phyloP scores from a whole-genome alignment of 2,888 invertebrate genomes.

The Spodoptera littoralis region DNA sequence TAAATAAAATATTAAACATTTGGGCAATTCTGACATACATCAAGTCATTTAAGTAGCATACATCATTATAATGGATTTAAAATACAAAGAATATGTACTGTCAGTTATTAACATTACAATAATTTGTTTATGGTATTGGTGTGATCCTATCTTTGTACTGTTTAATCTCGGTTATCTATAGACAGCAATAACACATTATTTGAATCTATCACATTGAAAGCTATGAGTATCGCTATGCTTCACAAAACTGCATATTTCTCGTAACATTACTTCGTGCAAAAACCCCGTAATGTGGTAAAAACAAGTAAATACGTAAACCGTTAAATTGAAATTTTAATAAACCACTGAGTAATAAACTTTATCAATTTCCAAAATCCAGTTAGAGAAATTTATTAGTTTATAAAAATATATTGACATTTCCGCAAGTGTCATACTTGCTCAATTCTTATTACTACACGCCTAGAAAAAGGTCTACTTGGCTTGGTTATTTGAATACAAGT shows the following conservation, averaged over 20 bases:
- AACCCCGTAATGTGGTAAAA: background rate
- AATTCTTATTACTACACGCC: constrained; percentile 10
- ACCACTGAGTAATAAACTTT: background rate
- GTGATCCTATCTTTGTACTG: constrained; percentile 45
- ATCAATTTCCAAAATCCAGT: constrained; percentile 15
- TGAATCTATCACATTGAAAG: constrained; percentile 51
- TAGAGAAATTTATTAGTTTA: constrained; percentile 27
- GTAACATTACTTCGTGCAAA: constrained; percentile 9
- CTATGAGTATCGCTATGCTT: constrained; percentile 29
- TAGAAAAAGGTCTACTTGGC: constrained; percentile 17
- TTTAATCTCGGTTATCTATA: constrained; percentile 37
- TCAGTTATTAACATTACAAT: constrained; percentile 26
- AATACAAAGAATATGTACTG: constrained; percentile 30
- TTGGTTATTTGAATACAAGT: constrained; percentile 12
- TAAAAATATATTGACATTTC: constrained; percentile 46
- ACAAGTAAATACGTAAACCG: background rate
- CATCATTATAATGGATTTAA: constrained; percentile 25
- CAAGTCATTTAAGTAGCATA: constrained; percentile 29
- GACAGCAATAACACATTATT: constrained; percentile 33
- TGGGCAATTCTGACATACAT: constrained; percentile 55
- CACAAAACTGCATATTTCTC: background rate
- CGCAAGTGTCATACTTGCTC: constrained; percentile 30
- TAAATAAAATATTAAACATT: constrained; percentile 62
- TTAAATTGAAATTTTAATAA: constrained; percentile 1
- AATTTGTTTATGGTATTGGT: constrained; percentile 13